Base-by-base conservation (phyloP, 2,113 vertebrate genomes). In the Syrmaticus mikado region DNA sequence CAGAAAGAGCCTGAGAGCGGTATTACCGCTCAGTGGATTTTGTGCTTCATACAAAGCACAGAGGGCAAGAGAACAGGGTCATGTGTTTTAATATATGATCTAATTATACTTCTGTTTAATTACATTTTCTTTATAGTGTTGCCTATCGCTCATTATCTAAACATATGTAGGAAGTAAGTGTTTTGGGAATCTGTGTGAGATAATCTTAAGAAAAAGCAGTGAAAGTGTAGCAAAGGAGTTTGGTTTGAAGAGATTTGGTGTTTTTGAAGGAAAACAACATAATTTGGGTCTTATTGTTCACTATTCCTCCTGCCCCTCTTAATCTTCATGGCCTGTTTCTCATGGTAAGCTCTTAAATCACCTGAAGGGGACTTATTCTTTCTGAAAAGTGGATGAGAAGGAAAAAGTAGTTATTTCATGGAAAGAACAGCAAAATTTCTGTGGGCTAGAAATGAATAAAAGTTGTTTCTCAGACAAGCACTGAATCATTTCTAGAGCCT, bases 401-500 rank as follows among this genome's bases (percentile, higher is more conserved):
- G 40, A 13, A 73, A 61, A 94, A 73, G n/a, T 19, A 88, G 27
- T 58, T 88, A 36, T 68, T 85, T 80, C 61, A 66, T 5, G 67
- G 67, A 90, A 36, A 72, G 43, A 85, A 83, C 4, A 85, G 28
- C n/a, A 93, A 85, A 5, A 86, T 86, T 91, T 84, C 57, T 79
- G 52, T 43, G 88, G 88, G 70, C 19, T 86, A 27, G 53, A 95
- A 90, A 62, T 83, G 72, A 95, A 76, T 88, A 64, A 72, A 11
- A 82, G 66, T 90, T 90, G 13, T 25, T 91, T 90, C 84, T 81
- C 66, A 86, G 80, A 90, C 22, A 70, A 5, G 36, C n/a, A 84
- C 24, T 95, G 70, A 86, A 96, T 96, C 8, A 97, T 88, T 93
- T 85, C 45, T 82, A 97, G 80, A 3, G 5, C 80, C 70, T 86